Base-by-base conservation (phyloP, 2,888 invertebrate species). In the Melieria omissa region DNA sequence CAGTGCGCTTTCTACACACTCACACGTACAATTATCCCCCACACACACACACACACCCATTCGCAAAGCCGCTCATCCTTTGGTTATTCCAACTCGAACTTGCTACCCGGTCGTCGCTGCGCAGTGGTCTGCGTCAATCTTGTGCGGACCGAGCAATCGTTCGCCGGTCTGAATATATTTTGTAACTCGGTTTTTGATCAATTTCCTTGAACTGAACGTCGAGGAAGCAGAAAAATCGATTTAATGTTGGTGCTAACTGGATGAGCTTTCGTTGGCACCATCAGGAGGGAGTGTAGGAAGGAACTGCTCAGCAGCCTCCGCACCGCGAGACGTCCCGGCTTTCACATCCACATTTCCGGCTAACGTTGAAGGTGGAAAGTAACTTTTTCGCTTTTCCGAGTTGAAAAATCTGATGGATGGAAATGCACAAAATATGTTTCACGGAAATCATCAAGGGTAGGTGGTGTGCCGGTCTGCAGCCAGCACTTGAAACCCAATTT, bases 371-470 rank as follows among this genome's bases (percentile, higher is more conserved):
- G 9, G n/a, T 4, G 49, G n/a, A 14, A 10, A 72, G 45, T 54
- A 55, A 42, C 58, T 67, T 75, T 65, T 68, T 62, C 54, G 52
- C 55, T 66, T 67, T 70, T 54, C 66, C 60, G 65, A 41, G 75
- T 72, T 72, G 64, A 72, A 70, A 73, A 73, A 89, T 81, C 86
- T 86, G 82, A 88, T 88, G 88, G 88, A 88, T 86, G 87, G 88
- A 85, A 86, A 88, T 86, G 87, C 88, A 81, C 87, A 87, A 84
- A 88, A 88, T 85, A 88, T 88, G 87, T 87, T 86, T 85, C 90
- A 90, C 88, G 89, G 89, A 86, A 90, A 89, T 87, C 89, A 88
- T 84, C 89, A 89, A 86, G 89, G 88, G 87, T 87, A 81, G 81
- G 81, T 82, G 6, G 5, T 14, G 52, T 8, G n/a, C 12, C 14